Percentiles rank a stretch among this genome's conserved stretches.
Conservation (phyloP, 2,888 invertebrate genomes). For the Nipponacmea schrenckii region DNA sequence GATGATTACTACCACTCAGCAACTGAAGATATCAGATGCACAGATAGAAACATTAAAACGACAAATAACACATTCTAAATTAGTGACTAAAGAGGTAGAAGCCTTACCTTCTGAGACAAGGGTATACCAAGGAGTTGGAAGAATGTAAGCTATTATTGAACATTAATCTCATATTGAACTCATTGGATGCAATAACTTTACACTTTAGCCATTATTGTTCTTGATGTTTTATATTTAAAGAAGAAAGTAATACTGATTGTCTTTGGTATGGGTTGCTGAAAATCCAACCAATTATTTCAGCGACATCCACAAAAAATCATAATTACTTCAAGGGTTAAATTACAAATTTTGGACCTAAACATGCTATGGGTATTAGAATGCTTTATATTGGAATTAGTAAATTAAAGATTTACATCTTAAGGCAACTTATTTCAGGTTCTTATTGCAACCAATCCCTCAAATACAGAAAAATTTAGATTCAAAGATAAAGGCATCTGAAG, state of each 20-base stretch:
- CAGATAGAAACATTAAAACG: constrained; percentile 80
- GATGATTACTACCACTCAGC: constrained; percentile 83
- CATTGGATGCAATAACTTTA: too few species aligned
- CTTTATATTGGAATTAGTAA: too few species aligned
- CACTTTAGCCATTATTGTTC: background rate
- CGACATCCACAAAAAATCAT: background rate
- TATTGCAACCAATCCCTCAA: constrained; percentile 76
- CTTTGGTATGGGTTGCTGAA: too few species aligned
- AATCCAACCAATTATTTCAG: background rate
- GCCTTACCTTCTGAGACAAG: constrained; percentile 75
- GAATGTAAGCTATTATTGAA: constrained; percentile 73
- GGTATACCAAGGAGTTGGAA: constrained; percentile 84
- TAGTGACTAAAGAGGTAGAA: constrained; percentile 77
- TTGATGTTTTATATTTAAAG: background rate
- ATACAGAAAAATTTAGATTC: constrained; percentile 76
- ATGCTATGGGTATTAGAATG: too few species aligned
- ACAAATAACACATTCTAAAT: constrained; percentile 77
- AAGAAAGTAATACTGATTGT: background rate
- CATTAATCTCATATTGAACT: background rate
- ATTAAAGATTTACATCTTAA: background rate
- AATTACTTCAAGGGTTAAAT: background rate
- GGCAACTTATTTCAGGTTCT: constrained; percentile 71
- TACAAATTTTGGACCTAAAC: too few species aligned
- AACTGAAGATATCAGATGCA: constrained; percentile 81
- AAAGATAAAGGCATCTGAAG: constrained; percentile 71